Evolutionary conservation across 2,888 invertebrate genomes (phyloP).

Genomic region (Phyto melanocephala): DNA sequence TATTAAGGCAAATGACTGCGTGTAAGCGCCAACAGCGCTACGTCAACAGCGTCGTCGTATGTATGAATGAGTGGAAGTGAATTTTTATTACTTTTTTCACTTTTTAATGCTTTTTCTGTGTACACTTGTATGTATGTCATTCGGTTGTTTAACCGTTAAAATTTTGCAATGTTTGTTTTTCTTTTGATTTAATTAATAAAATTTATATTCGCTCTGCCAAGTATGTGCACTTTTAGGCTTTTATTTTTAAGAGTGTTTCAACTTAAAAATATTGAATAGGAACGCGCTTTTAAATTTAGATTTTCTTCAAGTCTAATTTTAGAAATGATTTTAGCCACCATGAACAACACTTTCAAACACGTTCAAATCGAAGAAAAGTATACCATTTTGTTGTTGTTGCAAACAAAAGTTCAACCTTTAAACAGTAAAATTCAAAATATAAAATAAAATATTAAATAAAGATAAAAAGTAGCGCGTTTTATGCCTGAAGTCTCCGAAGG

Average conservation of each 20-base stretch:
- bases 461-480: constrained; percentile 24
- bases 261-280: no score
- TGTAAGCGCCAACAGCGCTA: background rate
- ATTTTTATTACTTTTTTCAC: background rate
- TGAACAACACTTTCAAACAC: constrained; percentile 36
- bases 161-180: background rate
- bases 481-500: constrained; percentile 51
- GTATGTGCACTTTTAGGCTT: background rate
- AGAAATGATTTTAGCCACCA: constrained; percentile 54
- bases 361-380: constrained; percentile 31
- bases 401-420: constrained; percentile 8
- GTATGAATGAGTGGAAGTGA: background rate
- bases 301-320: constrained; percentile 45
- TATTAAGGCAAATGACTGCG: background rate
- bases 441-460: constrained; percentile 30
- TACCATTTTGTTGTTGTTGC: background rate
- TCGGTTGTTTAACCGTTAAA: background rate
- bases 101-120: background rate
- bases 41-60: background rate
- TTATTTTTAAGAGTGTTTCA: no score
- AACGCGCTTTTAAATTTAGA: background rate
- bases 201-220: background rate
- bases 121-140: background rate
- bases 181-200: background rate
- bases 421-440: constrained; percentile 23